phyloP scores from a whole-genome alignment of 1,140 invertebrate genomes.

The Drosophila tristis region DNA sequence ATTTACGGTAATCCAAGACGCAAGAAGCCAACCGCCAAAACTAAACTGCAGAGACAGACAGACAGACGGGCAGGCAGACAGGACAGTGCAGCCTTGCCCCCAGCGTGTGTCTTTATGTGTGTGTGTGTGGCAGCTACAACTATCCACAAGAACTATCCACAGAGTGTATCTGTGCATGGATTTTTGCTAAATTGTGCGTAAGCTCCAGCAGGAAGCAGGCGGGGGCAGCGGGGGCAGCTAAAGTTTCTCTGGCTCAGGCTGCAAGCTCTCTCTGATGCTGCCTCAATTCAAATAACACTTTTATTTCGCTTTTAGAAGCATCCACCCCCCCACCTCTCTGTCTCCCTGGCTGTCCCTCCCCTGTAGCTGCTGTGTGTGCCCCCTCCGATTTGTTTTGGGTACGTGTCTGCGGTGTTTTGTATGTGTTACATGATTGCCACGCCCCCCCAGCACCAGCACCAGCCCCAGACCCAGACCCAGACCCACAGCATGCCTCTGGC shows the following conservation, averaged over 20 bases:
- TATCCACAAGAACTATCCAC: slow-evolving; percentile 44
- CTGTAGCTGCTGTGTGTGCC: slow-evolving; percentile 24
- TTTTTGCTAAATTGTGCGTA: slow-evolving; percentile 81
- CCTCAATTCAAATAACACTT: slow-evolving; percentile 80
- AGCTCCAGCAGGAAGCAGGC: slow-evolving; percentile 35
- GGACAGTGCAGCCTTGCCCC: too few relatives aligned
- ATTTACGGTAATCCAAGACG: slow-evolving; percentile 81
- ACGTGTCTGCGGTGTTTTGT: slow-evolving; percentile 74
- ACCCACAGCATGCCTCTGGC: neutral
- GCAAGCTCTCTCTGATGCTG: slow-evolving; percentile 32
- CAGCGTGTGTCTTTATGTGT: neutral
- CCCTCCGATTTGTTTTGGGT: slow-evolving; percentile 25
- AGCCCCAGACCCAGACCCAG: too few relatives aligned
- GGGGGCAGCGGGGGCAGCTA: slow-evolving; percentile 18
- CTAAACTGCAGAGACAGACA: slow-evolving; percentile 58
- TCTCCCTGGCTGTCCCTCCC: slow-evolving; percentile 24
- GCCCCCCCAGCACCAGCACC: neutral
- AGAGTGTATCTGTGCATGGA: slow-evolving; percentile 55
- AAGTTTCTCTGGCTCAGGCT: slow-evolving; percentile 70
- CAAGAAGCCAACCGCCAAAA: slow-evolving; percentile 67
- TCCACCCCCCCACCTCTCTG: neutral
- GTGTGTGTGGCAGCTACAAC: slow-evolving; percentile 18
- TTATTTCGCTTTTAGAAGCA: slow-evolving; percentile 65
- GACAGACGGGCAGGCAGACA: neutral
- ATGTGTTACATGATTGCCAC: slow-evolving; percentile 78